Evolutionary conservation across 1,140 invertebrate genomes (phyloP).

Genomic region (Drosophila virilis): DNA sequence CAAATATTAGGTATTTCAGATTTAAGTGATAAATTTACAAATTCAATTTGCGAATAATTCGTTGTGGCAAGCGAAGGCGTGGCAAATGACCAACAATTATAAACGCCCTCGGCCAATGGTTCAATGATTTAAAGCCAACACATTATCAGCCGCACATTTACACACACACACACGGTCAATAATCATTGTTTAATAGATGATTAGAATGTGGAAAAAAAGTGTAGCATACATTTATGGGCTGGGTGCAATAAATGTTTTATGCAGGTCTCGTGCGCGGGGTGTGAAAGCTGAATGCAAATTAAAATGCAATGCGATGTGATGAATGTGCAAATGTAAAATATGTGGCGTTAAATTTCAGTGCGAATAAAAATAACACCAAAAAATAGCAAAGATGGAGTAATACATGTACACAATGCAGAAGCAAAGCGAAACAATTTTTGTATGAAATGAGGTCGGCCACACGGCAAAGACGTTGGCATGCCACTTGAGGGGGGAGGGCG

Average conservation of each 20-base stretch:
- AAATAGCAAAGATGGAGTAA: slow-evolving; percentile 2
- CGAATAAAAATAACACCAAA: slow-evolving; percentile 42
- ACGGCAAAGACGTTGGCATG: slow-evolving; percentile 24
- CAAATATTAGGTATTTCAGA: slow-evolving; percentile 38
- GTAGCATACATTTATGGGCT: slow-evolving; percentile 56
- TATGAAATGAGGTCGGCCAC: slow-evolving; percentile 52
- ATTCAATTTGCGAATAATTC: slow-evolving; percentile 59
- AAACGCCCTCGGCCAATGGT: slow-evolving; percentile 56
- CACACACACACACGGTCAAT: slow-evolving; percentile 35
- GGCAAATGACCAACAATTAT: slow-evolving; percentile 67
- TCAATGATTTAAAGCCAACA: slow-evolving; percentile 64
- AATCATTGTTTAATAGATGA: slow-evolving; percentile 76
- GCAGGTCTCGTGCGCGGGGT: slow-evolving; percentile 36
- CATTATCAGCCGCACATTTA: slow-evolving; percentile 13
- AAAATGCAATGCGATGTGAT: slow-evolving; percentile 71
- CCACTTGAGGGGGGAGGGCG: not conserved
- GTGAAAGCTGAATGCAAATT: slow-evolving; percentile 56
- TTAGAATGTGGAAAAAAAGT: slow-evolving; percentile 57
- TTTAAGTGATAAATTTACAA: slow-evolving; percentile 43
- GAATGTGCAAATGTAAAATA: slow-evolving; percentile 70
- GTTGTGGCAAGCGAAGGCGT: slow-evolving; percentile 53
- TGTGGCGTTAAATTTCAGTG: slow-evolving; percentile 74
- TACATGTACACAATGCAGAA: slow-evolving; percentile 25
- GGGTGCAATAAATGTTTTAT: slow-evolving; percentile 43
- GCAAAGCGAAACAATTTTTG: slow-evolving; percentile 34